Conservation (phyloP, 1,140 invertebrate genomes). For the Phortica variegata region DNA sequence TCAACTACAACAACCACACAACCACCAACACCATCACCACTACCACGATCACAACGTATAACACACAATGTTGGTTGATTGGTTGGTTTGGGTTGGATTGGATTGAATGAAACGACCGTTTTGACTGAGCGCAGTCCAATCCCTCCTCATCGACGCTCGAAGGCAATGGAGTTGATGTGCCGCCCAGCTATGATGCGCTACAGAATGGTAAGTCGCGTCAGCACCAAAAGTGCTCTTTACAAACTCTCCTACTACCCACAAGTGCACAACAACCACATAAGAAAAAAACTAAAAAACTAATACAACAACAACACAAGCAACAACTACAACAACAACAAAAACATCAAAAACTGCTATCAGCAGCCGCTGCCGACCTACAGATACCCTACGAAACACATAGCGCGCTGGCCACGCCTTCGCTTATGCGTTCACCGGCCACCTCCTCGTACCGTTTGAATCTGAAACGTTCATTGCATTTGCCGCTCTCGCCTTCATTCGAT, state of each 20-base stretch:
- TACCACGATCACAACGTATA: slow-evolving; percentile 13
- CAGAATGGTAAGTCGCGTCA: slow-evolving; percentile 56
- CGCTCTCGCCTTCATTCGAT: slow-evolving; percentile 51
- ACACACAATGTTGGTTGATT: slow-evolving; percentile 9
- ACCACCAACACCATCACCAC: neutral
- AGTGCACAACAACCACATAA: slow-evolving; percentile 41
- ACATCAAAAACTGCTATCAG: slow-evolving; percentile 23
- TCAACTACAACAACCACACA: slow-evolving; percentile 15
- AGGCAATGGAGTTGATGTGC: slow-evolving; percentile 34
- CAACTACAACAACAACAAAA: slow-evolving; percentile 24
- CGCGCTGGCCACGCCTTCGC: slow-evolving; percentile 33
- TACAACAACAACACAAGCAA: slow-evolving; percentile 44
- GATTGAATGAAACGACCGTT: neutral
- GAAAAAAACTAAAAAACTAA: slow-evolving; percentile 46
- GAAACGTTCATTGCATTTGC: slow-evolving; percentile 48
- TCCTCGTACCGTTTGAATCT: slow-evolving; percentile 49
- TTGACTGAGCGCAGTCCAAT: slow-evolving; percentile 36
- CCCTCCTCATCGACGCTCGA: slow-evolving; percentile 50
- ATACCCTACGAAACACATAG: slow-evolving; percentile 27
- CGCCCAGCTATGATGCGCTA: slow-evolving; percentile 55
- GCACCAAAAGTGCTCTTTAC: slow-evolving; percentile 50
- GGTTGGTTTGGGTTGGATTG: no score
- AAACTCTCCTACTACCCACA: slow-evolving; percentile 44
- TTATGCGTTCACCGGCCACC: slow-evolving; percentile 43
- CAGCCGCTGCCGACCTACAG: slow-evolving; percentile 7